Evolutionary conservation across 2,113 vertebrate species (phyloP), one percentile per base, ranked within the genome.

Genomic region (Chunga burmeisteri): DNA sequence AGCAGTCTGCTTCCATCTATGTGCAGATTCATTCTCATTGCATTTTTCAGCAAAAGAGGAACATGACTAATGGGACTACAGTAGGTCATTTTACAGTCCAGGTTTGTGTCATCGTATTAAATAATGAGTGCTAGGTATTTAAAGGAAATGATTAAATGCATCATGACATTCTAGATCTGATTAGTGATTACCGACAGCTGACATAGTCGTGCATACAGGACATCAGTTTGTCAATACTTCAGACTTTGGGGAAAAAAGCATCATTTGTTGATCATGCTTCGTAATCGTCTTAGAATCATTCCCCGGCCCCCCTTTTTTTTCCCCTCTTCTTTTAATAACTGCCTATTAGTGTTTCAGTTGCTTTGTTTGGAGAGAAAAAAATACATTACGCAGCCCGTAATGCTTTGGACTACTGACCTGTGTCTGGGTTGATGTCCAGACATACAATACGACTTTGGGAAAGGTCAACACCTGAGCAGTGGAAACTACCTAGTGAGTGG

Each of bases 371-470:
- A 83, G 49, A 80, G 42, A 23, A 78, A 49, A 21, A 75, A 79
- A 6, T 26, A 21, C 22, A 36, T 92, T 74, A 34, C 10, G 3
- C 25, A 93, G 47, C 36, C 30, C 36, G 18, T 88, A 82, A 44
- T 85, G 75, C 83, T 59, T 52, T 66, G 63, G 61, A 7, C 10
- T 86, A 4, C 52, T 86, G 80, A 22, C 17, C 50, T 65, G 29
- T 30, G 30, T 13, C 1, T 86, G 2, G 40, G 16, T 42, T 73
- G 19, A 22, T 63, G 67, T 71, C 47, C 80, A 82, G 71, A 16
- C 4, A 3, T 0, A 5, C 73, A n/a, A 74, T 27, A 62, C 0
- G 0, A 16, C 26, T 44, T 62, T 8, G 79, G 84, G 62, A 38
- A 52, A 86, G 46, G 53, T 56, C 62, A 61, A 46, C 50, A 49